phyloP scores from a whole-genome alignment of 2,888 invertebrate species.

The Scrobipalpa atriplicella region DNA sequence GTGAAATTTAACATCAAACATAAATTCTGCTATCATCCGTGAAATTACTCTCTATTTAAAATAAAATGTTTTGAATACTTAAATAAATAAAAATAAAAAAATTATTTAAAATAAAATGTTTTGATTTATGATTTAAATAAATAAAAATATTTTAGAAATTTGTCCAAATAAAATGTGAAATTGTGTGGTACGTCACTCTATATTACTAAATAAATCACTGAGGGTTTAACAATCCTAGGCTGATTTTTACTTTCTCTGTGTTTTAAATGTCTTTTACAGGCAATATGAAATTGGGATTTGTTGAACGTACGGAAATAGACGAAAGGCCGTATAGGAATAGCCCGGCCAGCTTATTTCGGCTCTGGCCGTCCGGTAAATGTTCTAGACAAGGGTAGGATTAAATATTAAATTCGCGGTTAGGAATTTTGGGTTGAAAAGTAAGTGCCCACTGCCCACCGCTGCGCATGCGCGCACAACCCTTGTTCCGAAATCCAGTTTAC shows the following conservation, averaged over 20 bases:
- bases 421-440: constrained; percentile 79
- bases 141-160: too few relatives aligned
- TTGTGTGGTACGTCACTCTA: too few relatives aligned
- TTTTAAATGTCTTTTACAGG: not conserved
- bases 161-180: too few relatives aligned
- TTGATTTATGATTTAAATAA: too few relatives aligned
- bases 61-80: too few relatives aligned
- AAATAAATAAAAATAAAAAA: too few relatives aligned
- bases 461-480: constrained; percentile 63
- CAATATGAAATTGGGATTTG: not conserved
- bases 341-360: constrained; percentile 62
- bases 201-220: too few relatives aligned
- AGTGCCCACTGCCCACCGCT: constrained; percentile 43
- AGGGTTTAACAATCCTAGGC: too few relatives aligned
- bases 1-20: too few relatives aligned
- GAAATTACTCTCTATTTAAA: too few relatives aligned
- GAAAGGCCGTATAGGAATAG: constrained; percentile 34
- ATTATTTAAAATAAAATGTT: too few relatives aligned
- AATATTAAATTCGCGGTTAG: constrained; percentile 81
- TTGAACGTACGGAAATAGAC: constrained; percentile 1
- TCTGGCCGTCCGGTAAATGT: constrained; percentile 72
- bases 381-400: constrained; percentile 81
- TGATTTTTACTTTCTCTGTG: not conserved
- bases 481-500: constrained; percentile 64
- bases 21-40: too few relatives aligned